These are phyloP conservation scores for Endotricha flammealis DNA, from an alignment of 2,888 invertebrate genomes.

Conservation along the genomic window DNA sequence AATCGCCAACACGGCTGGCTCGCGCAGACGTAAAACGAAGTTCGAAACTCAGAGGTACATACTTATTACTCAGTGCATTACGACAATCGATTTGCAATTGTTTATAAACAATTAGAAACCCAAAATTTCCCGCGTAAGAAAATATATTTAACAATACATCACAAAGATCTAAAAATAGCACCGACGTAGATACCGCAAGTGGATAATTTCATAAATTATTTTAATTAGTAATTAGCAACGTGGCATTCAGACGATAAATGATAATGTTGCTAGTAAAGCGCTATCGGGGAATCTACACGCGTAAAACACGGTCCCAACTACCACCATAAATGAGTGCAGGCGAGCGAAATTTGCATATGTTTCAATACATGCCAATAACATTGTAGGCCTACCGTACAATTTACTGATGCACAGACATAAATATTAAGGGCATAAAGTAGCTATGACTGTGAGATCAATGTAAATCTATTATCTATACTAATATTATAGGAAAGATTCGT, in stretches of 20 bases:
- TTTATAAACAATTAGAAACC: no score
- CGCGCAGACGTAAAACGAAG: no score
- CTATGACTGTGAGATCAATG: no score
- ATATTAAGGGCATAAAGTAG: no score
- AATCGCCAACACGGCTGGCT: no score
- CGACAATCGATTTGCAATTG: no score
- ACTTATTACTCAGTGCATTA: no score
- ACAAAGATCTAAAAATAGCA: conserved; percentile 6
- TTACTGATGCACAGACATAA: conserved; percentile 12
- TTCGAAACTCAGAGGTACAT: no score
- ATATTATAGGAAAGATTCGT: no score
- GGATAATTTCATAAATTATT: conserved; percentile 26
- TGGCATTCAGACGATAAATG: conserved; percentile 20
- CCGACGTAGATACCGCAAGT: conserved; percentile 11
- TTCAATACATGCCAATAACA: conserved; percentile 19
- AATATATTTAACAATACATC: no score
- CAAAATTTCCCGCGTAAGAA: no score
- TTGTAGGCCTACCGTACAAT: conserved; percentile 24
- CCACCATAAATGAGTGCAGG: conserved; percentile 23
- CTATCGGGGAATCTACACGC: conserved; percentile 36
- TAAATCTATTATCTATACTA: no score
- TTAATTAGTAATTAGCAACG: conserved; percentile 30
- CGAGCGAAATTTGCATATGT: conserved; percentile 26
- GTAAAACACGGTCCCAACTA: conserved; percentile 28
- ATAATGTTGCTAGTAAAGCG: conserved; percentile 21